Percentiles rank a stretch among this genome's conserved stretches.
Conservation (phyloP, 1,140 invertebrate species). For the Pseudoatta argentina region DNA sequence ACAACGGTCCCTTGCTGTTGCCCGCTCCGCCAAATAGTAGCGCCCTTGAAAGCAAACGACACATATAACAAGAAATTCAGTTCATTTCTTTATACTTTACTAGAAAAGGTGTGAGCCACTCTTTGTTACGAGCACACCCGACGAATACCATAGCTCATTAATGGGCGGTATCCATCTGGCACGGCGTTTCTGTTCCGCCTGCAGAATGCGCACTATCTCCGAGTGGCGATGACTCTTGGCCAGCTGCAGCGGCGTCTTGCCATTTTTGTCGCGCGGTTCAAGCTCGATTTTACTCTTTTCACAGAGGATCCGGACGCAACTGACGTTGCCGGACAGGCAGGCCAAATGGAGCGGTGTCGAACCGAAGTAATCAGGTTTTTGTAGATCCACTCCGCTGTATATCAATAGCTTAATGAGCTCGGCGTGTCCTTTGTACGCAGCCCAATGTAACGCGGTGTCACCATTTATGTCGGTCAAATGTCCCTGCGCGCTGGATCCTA, state of each 20-base stretch:
- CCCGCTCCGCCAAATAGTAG: conserved; percentile 95
- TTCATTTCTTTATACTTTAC: too few relatives aligned
- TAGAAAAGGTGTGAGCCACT: too few relatives aligned
- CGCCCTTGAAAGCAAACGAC: conserved; percentile 86
- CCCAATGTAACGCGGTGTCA: conserved; percentile 97
- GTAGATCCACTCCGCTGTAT: conserved; percentile 95
- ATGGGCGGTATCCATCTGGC: conserved; percentile 94
- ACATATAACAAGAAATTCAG: too few relatives aligned
- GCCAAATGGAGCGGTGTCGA: conserved; percentile 97
- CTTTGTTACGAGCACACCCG: too few relatives aligned
- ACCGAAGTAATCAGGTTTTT: conserved; percentile 96
- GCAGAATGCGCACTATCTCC: conserved; percentile 93
- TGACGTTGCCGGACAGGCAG: conserved; percentile 95
- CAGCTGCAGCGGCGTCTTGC: conserved; percentile 95
- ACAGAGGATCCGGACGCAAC: conserved; percentile 93
- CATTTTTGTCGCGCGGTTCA: conserved; percentile 95
- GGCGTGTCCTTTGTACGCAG: conserved; percentile 96
- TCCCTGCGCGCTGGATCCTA: conserved; percentile 94
- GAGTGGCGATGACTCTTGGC: conserved; percentile 95
- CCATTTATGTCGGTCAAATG: conserved; percentile 96
- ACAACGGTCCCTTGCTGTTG: conserved; percentile 94
- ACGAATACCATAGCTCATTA: conserved; percentile 92
- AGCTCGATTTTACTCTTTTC: conserved; percentile 96
- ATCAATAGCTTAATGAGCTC: conserved; percentile 95
- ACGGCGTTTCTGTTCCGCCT: conserved; percentile 92